Percentiles rank a stretch among this genome's conserved stretches.
Evolutionary conservation across 2,888 invertebrate genomes (phyloP).

Genomic region (Stenolophus ochropezus): DNA sequence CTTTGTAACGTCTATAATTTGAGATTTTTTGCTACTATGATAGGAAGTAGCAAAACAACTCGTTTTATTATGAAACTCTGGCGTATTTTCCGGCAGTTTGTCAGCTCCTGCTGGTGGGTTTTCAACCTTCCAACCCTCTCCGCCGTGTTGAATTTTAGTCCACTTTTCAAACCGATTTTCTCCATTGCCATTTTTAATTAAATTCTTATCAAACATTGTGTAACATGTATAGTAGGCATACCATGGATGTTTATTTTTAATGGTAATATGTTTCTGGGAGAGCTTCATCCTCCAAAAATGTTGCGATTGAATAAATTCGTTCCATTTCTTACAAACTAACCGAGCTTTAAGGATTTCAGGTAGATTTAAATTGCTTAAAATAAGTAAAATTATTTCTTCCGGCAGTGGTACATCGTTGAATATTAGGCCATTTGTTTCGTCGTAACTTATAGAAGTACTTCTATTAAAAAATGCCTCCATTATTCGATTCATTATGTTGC

Average conservation of each 20-base stretch:
- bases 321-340: slow-evolving; percentile 75
- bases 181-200: slow-evolving; percentile 75
- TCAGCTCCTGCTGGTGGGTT: slow-evolving; percentile 73
- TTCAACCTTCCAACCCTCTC: slow-evolving; percentile 74
- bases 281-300: slow-evolving; percentile 68
- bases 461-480: background rate
- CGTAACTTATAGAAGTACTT: slow-evolving; percentile 30
- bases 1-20: slow-evolving; percentile 72
- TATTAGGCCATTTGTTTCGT: slow-evolving; percentile 70
- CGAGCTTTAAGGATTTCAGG: slow-evolving; percentile 71
- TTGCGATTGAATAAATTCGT: slow-evolving; percentile 71
- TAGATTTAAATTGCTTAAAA: slow-evolving; percentile 71
- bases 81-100: slow-evolving; percentile 70
- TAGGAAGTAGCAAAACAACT: slow-evolving; percentile 77
- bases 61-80: slow-evolving; percentile 71
- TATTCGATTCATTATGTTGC: slow-evolving; percentile 10
- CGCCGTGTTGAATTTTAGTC: slow-evolving; percentile 70
- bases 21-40: slow-evolving; percentile 72
- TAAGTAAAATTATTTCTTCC: slow-evolving; percentile 73
- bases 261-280: slow-evolving; percentile 64
- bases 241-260: slow-evolving; percentile 69
- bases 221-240: slow-evolving; percentile 70
- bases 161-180: slow-evolving; percentile 71
- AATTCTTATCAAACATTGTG: slow-evolving; percentile 73
- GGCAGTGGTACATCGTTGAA: slow-evolving; percentile 71